Percentiles rank a stretch among this genome's conserved stretches.
phyloP scores from a whole-genome alignment of 2,797 vertebrate species.

The Megaceryle alcyon region DNA sequence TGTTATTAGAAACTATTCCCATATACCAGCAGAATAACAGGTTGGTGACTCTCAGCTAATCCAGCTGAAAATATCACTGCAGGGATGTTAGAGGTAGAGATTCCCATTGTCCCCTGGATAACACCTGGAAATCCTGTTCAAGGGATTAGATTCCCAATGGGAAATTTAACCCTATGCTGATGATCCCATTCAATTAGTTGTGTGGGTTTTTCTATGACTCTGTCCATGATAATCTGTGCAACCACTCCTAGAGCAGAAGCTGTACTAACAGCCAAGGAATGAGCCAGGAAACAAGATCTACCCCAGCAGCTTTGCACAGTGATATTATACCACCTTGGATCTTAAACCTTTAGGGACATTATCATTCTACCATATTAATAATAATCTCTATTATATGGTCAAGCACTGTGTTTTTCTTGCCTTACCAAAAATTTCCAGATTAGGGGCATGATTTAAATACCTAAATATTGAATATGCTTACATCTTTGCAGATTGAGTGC shows the following conservation, averaged over 20 bases:
- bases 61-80: not conserved
- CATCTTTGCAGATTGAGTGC: not conserved
- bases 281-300: not conserved
- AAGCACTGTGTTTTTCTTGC: not conserved
- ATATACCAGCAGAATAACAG: not conserved
- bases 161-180: not conserved
- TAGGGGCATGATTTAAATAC: not conserved
- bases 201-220: not conserved
- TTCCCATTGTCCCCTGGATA: not conserved
- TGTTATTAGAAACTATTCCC: not conserved
- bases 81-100: not conserved
- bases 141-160: not conserved
- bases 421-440: not conserved
- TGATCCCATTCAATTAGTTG: accelerated
- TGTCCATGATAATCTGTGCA: not conserved
- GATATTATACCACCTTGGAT: not conserved
- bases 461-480: not conserved
- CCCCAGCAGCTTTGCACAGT: not conserved
- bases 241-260: not conserved
- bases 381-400: not conserved
- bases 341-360: not conserved
- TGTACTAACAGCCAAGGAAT: not conserved
- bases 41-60: not conserved
- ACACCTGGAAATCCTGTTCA: not conserved
- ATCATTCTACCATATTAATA: not conserved